phyloP scores from a whole-genome alignment of 2,888 invertebrate genomes.

The Drosophila tanythrix region DNA sequence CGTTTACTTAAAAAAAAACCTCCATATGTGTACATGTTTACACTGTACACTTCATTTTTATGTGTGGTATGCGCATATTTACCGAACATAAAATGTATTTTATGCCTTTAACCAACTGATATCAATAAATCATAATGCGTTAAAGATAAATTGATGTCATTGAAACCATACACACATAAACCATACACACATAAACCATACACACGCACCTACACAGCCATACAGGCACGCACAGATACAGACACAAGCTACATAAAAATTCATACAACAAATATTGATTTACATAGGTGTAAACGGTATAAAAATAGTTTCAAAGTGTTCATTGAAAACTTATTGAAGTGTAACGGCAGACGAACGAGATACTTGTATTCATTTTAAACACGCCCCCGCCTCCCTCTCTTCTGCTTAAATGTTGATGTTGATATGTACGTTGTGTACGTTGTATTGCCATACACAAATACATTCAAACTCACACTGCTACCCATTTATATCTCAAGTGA shows the following conservation, averaged over 20 bases:
- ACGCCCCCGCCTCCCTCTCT: conserved; percentile 25
- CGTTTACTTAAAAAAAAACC: neutral
- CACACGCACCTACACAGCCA: conserved; percentile 1
- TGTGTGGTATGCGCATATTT: conserved; percentile 39
- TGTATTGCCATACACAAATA: conserved; percentile 41
- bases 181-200: conserved; percentile 2
- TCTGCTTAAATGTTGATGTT: conserved; percentile 2
- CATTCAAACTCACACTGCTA: conserved; percentile 18
- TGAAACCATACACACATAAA: conserved; percentile 24
- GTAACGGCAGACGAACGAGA: conserved; percentile 65
- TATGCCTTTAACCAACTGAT: conserved; percentile 40
- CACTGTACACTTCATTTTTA: conserved; percentile 1
- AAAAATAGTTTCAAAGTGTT: conserved; percentile 80
- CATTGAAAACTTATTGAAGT: conserved; percentile 76
- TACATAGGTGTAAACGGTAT: conserved; percentile 68
- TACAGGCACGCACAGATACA: neutral
- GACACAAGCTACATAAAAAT: conserved; percentile 17
- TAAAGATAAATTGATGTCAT: conserved; percentile 60
- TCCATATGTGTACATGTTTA: neutral
- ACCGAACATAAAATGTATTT: conserved; percentile 33
- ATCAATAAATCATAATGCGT: conserved; percentile 62
- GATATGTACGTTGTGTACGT: conserved; percentile 18
- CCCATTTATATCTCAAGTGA: conserved; percentile 47
- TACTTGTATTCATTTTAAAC: conserved; percentile 69
- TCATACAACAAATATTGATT: conserved; percentile 36